Base-by-base conservation (phyloP, 1,140 invertebrate genomes). In the Lysiphlebus fabarum region DNA sequence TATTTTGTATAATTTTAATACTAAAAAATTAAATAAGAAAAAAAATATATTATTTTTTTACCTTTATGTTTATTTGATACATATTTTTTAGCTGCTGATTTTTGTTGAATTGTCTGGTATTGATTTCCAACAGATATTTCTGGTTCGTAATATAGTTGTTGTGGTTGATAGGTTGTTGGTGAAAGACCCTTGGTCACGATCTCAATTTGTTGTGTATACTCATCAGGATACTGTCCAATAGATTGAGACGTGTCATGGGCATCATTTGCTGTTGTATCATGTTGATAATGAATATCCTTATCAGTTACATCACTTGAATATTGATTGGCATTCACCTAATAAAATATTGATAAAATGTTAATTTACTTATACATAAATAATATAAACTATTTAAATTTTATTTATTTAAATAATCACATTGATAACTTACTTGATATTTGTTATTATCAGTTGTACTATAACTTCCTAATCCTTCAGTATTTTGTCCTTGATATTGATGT, bases 41-140 rank as follows among this genome's bases (percentile, higher is more conserved):
- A 36, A 58, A 45, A 44, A 51, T 38, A 44, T 55, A 7, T 41
- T 42, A 50, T 47, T 41, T 7, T 45, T 26, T 34, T 64, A 75
- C 73, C 69, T 74, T 71, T 70, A 12, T 68, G 62, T 0, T 11
- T 9, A 17, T 53, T 59, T 17, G 70, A 61, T 7, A 51, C 14
- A 26, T 71, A 72, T 36, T 77, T 78, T 6, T 70, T 64, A 2
- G 62, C 42, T 0, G 61, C 62, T 6, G 63, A 26, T 56, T 75
- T 77, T 43, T 77, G 77, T 51, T 75, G 74, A 12, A 66, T 53
- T 8, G 38, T 63, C 64, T 76, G 75, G 11, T 72, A 44, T 4
- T 74, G 70, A 63, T 78, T 76, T 42, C 69, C 74, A 10, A 76
- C 67, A 0, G 56, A 17, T 6, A 75, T 48, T 70, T 74, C 72